Base-by-base conservation (phyloP, 2,113 vertebrate genomes). In the Oreotrochilus melanogaster region DNA sequence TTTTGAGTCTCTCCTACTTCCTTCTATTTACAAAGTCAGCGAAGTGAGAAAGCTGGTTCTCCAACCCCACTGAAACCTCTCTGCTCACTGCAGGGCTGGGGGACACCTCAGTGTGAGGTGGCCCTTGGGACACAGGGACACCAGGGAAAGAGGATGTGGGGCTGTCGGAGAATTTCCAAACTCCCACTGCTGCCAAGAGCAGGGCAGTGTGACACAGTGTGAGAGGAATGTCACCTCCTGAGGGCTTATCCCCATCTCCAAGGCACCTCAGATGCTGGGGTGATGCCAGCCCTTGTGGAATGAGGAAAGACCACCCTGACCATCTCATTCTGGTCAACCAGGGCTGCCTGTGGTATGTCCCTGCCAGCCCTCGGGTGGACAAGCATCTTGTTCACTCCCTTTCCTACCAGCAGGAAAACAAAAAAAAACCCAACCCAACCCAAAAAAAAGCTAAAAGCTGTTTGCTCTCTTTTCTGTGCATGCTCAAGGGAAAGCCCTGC, bases 1-100 rank as follows among this genome's bases (percentile, higher is more conserved):
- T 92, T 91, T 86, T 0, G 1, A 88, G 81, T 92, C 94, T 97
- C 95, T 95, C 56, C 76, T 94, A 88, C 76, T 96, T 97, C 95
- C 96, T 92, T 61, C 71, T 93, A 31, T 95, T 97, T 94, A 96
- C 60, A 78, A 83, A 95, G 71, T 23, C 35, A 50, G 87, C 1
- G 10, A 82, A 76, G 86, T 7, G 79, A 93, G 83, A 78, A 62
- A 70, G 76, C 47, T 81, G 64, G 17, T 69, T 89, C 76, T 80
- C 53, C 92, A 79, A 57, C 64, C 53, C 47, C 56, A 54, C 4
- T 4, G n/a, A 28, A 65, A 71, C 28, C 51, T 74, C 73, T 28
- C 53, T 87, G 89, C 67, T 66, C 37, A 25, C 1, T 3, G 70
- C 74, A 81, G 70, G 28, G 45, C 45, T 11, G 30, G 60, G 70